Percentiles rank a stretch among this genome's conserved stretches.
Conservation (phyloP, 2,888 invertebrate genomes). For the Mactromeris polynyma region DNA sequence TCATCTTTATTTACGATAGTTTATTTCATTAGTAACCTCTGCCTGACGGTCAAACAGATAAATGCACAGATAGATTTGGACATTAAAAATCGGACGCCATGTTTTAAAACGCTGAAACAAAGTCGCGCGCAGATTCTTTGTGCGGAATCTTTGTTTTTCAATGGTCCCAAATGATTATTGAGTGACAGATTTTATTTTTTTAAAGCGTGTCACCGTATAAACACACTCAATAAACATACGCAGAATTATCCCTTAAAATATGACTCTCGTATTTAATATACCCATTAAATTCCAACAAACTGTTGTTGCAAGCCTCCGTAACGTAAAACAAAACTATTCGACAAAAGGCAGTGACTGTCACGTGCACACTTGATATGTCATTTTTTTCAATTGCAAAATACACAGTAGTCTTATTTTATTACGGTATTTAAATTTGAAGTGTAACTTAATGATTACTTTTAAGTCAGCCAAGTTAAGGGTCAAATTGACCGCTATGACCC, state of each 20-base stretch:
- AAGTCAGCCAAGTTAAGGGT: constrained; percentile 58
- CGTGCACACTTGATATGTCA: constrained; percentile 64
- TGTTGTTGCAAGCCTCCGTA: background rate
- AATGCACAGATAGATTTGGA: background rate
- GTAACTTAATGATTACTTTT: constrained; percentile 69
- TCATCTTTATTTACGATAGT: background rate
- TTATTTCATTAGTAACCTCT: background rate
- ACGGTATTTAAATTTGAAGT: constrained; percentile 69
- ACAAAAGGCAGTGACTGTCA: background rate
- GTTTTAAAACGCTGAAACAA: background rate
- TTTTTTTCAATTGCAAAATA: constrained; percentile 60
- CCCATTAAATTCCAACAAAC: background rate
- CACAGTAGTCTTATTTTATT: constrained; percentile 62
- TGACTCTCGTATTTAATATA: background rate
- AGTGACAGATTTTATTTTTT: background rate
- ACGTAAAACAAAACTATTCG: background rate
- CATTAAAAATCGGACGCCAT: background rate
- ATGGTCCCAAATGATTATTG: background rate
- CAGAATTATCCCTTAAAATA: background rate
- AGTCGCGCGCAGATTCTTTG: background rate
- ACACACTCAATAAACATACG: background rate
- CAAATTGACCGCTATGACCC: constrained; percentile 64
- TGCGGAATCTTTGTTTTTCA: background rate
- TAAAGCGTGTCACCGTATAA: constrained; percentile 1
- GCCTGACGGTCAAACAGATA: background rate